Evolutionary conservation across 2,797 vertebrate species (phyloP), one percentile per base, ranked within the genome.

Genomic region (Capromys pilorides): DNA sequence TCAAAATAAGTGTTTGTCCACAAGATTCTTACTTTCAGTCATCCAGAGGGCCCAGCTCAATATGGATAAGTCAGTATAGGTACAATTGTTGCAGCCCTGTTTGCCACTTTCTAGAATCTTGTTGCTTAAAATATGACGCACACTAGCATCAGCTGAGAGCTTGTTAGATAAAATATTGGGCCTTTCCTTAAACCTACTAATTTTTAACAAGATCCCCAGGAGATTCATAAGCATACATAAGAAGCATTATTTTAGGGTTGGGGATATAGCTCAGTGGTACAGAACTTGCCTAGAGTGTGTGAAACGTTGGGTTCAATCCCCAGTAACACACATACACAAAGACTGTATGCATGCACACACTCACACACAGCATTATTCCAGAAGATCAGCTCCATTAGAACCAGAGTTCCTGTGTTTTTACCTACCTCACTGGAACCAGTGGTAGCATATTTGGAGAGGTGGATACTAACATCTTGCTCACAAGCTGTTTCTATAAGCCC

Each of bases 191-290:
- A 78, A 86, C 77, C 67, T 89, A 49, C 19, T 84, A 69, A 84
- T 84, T 92, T 96, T 95, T 89, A 94, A 83, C 36, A 94, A 81
- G 80, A 73, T 87, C 84, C 51, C 39, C 78, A 93, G 80, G 71
- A 71, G 39, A 84, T 80, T 67, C n/a, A 7, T 94, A 94, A 94
- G 75, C 49, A 26, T 57, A 2, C 93, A 88, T 86, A 78, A 78
- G 49, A 84, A 90, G 31, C 28, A 75, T 41, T 75, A 31, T 86
- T 95, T 77, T 89, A 86, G 82, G 45, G 45, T 45, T 78, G 28
- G 28, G 3, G 28, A 78, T 51, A 28, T 45, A 45, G 45, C 45
- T 45, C 45, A 45, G 45, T 33, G 45, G 75, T 78, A 78, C 28
- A 78, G 45, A 11, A 33, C 75, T 51, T 78, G 45, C 75, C 45